phyloP scores from a whole-genome alignment of 2,888 invertebrate genomes.

The Epinotia demarniana region DNA sequence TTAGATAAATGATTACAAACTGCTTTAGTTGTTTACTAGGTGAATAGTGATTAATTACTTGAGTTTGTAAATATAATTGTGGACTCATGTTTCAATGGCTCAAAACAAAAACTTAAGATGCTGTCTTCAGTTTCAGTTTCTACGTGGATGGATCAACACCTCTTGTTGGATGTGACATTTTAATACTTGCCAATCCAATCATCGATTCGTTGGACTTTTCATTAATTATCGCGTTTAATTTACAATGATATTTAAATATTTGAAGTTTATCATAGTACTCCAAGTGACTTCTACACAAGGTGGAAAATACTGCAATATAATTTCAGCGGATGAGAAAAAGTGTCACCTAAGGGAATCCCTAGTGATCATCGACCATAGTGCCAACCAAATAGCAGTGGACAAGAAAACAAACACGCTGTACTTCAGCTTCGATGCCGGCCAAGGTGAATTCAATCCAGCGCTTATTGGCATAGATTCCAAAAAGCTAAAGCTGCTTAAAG shows the following conservation, averaged over 20 bases:
- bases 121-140: background rate
- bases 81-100: background rate
- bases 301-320: constrained; percentile 16
- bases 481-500: constrained; percentile 67
- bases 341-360: constrained; percentile 69
- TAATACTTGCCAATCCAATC: too few relatives aligned
- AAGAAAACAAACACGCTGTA: constrained; percentile 65
- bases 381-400: constrained; percentile 73
- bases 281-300: constrained; percentile 1
- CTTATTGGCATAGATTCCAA: constrained; percentile 63
- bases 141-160: background rate
- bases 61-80: constrained; percentile 13
- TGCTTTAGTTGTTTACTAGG: constrained; percentile 5
- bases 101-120: constrained; percentile 1
- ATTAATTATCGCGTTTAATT: background rate
- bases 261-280: constrained; percentile 8
- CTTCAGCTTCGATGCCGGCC: constrained; percentile 74
- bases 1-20: background rate
- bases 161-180: background rate
- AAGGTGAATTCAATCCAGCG: constrained; percentile 72
- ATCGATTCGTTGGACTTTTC: background rate
- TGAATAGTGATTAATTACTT: background rate
- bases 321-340: constrained; percentile 44
- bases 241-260: constrained; percentile 14
- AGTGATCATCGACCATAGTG: constrained; percentile 65